Base-by-base conservation (phyloP, 2,797 vertebrate species). In the Hoplostethus mediterraneus region DNA sequence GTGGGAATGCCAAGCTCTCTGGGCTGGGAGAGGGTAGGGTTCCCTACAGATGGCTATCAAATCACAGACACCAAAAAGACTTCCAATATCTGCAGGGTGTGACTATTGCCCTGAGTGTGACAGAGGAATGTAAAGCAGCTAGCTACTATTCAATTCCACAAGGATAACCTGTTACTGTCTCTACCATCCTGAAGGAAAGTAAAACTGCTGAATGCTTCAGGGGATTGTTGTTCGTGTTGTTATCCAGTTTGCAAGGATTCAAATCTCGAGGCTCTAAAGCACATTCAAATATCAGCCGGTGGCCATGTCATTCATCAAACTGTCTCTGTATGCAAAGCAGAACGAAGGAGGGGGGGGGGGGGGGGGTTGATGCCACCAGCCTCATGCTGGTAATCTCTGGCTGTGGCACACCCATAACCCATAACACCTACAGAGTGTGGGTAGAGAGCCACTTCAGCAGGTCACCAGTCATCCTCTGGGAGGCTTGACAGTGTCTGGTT, bases 291-390 rank as follows among this genome's bases (percentile, higher is more conserved):
- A 40, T 5, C 51, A 65, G 25, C 64, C 40, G 47, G 3, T 44
- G 40, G 16, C 44, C 11, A 12, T 56, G 48, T 48, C 64, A 85
- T 88, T 68, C 70, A 88, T 87, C 81, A 86, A 86, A 90, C 82
- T 70, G 84, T 85, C 71, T 66, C 56, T 40, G 53, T 52, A 90
- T 82, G 80, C 63, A 90, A 88, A 89, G 47, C 28, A 1, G n/a
- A 12, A 63, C 51, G 71, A 65, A 68, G 73, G 74, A 68, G 30
- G 6, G 10, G 13, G 13, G 36, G 57, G 5, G 48, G 40, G 61
- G 49, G 45, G 55, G 28, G n/a, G n/a, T n/a, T n/a, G n/a, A n/a
- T 28, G 51, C 51, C 51, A 55, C 63, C 60, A 61, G 59, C 38
- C 49, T 67, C 38, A 14, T 53, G 36, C 44, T 47, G 14, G 60